Evolutionary conservation across 2,797 vertebrate species (phyloP).

Genomic region (Hippocampus kuda): DNA sequence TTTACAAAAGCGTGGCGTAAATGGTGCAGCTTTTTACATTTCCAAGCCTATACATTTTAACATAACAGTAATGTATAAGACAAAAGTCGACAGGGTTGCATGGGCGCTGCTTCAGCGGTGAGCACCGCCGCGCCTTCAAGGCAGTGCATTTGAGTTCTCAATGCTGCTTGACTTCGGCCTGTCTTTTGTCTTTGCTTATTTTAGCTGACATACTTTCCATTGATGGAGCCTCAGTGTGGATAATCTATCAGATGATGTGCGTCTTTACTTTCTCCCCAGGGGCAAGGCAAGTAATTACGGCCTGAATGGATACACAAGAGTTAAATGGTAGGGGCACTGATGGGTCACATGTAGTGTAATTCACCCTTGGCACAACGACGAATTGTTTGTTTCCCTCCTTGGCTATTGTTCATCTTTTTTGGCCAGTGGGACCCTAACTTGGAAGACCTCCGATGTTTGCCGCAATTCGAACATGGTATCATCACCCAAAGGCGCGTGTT

Average conservation of each 20-base stretch:
- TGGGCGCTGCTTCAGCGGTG: slow-evolving; percentile 3
- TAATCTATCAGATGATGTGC: slow-evolving; percentile 67
- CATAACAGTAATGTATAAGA: background rate
- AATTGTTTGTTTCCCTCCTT: background rate
- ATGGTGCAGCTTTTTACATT: slow-evolving; percentile 15
- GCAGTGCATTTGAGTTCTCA: slow-evolving; percentile 38
- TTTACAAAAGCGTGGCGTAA: background rate
- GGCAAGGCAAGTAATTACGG: slow-evolving; percentile 64
- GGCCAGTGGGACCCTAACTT: background rate
- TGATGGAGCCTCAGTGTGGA: slow-evolving; percentile 59
- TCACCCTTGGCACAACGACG: slow-evolving; percentile 22
- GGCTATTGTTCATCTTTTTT: slow-evolving; percentile 1
- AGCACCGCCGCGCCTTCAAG: slow-evolving; percentile 30
- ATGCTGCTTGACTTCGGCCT: slow-evolving; percentile 50
- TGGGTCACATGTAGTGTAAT: slow-evolving; percentile 45
- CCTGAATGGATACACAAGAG: slow-evolving; percentile 57
- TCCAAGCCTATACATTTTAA: background rate
- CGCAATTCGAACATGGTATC: slow-evolving; percentile 5
- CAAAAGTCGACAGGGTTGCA: slow-evolving; percentile 23
- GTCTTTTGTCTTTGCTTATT: slow-evolving; percentile 61
- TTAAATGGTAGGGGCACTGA: slow-evolving; percentile 40
- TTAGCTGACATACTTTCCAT: slow-evolving; percentile 62
- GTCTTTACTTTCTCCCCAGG: slow-evolving; percentile 66
- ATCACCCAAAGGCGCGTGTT: slow-evolving; percentile 28
- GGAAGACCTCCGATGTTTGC: background rate